Evolutionary conservation across 1,140 invertebrate genomes (phyloP), one percentile per base, ranked within the genome.

Genomic region (Liolophura sinensis): DNA sequence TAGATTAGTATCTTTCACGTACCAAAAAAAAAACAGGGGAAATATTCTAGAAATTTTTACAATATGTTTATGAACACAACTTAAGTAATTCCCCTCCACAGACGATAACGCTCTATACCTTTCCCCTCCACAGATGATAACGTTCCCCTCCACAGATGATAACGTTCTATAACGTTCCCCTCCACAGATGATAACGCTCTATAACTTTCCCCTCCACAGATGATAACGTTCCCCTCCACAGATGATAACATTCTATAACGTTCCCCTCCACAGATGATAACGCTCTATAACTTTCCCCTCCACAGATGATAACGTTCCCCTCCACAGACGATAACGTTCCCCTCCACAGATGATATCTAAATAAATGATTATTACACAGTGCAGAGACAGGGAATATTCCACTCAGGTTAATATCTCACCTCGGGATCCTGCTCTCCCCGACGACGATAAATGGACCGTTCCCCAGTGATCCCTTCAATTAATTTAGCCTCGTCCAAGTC

Each of bases 401-500:
- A 31, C 25, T 15, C 1, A 47, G 14, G 20, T 15, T 1, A 31
- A 25, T 62, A 62, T 31, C 69, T 63, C 65, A 84, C 78, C 79
- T 86, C 85, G 47, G 85, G 85, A 62, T 85, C 82, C 65, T 92
- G 90, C 71, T 96, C 93, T 20, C 89, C 88, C 25, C 95, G 86
- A 48, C 92, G 84, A 68, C 91, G 89, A 78, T 96, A 99, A 75
- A 99, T 94, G 58, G 91, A 91, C 78, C 92, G 93, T 81, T 98
- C 96, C 0, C 96, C 95, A 3, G 95, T 91, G 59, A 97, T 74
- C 47, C 85, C 95, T 88, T 99, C 97, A 77, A 99, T 96, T 59
- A 99, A 87, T 84, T 97, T 98, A 0, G 90, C 90, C 78, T 99
- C 97, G 79, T 99, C 97, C 31, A 98, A 84, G 83, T 99, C 97